Percentiles rank a stretch among this genome's conserved stretches.
These are phyloP conservation scores for Styela plicata DNA, from an alignment of 23 tunicate species.

Conservation along the genomic window DNA sequence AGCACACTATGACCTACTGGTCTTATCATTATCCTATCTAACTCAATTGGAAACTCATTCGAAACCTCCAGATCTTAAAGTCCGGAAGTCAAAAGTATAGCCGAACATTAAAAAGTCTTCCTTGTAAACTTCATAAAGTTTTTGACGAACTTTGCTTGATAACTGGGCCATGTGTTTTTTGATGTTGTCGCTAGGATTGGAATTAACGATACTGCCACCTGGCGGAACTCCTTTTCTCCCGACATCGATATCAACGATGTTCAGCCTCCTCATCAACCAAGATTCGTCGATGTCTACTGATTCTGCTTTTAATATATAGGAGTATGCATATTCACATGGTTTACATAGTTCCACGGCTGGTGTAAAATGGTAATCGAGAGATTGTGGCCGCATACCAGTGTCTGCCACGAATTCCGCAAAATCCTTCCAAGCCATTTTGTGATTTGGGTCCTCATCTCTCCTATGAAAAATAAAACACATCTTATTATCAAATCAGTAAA, in stretches of 20 bases:
- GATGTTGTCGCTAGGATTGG: constrained; percentile 12
- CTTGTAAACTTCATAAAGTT: constrained; percentile 15
- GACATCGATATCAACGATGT: background rate
- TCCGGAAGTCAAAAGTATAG: constrained; percentile 15
- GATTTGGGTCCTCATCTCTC: constrained; percentile 8
- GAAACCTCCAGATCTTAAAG: constrained; percentile 23
- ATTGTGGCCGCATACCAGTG: background rate
- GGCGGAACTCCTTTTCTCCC: constrained; percentile 29
- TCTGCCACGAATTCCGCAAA: constrained; percentile 24
- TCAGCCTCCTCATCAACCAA: constrained; percentile 20
- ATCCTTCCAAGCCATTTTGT: constrained; percentile 23
- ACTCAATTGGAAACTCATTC: too few relatives aligned
- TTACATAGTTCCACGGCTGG: constrained; percentile 1
- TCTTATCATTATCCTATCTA: too few relatives aligned
- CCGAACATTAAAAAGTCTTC: constrained; percentile 21
- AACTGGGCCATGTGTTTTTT: constrained; percentile 2
- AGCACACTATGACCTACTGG: too few relatives aligned
- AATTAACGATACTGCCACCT: constrained; percentile 23
- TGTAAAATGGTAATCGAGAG: constrained; percentile 13
- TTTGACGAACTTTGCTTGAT: background rate
- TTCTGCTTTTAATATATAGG: constrained; percentile 22
- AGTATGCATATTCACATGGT: constrained; percentile 20
- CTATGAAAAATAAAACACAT: background rate
- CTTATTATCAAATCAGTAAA: too few relatives aligned
- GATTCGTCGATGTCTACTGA: constrained; percentile 5